phyloP scores from a whole-genome alignment of 2,797 vertebrate genomes.

The Manis pentadactyla region DNA sequence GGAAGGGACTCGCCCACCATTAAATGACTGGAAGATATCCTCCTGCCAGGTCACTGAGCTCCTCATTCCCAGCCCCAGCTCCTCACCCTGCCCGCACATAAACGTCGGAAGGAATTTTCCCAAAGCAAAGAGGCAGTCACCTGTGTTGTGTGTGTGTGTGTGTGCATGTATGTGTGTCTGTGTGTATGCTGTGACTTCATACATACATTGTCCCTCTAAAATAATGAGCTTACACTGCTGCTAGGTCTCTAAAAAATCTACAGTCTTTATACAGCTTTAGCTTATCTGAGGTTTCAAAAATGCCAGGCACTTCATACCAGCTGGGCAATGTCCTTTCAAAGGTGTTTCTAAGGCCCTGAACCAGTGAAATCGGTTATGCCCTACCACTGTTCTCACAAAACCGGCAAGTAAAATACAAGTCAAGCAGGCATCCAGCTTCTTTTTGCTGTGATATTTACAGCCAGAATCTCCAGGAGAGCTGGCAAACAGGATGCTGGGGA shows the following conservation, averaged over 20 bases:
- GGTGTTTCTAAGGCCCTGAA: not conserved
- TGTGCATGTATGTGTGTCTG: no score
- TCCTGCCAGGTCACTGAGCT: not conserved
- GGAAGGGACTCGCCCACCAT: not conserved
- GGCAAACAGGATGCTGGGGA: no score
- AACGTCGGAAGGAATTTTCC: not conserved
- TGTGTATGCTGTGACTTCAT: fast-evolving
- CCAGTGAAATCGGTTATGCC: not conserved
- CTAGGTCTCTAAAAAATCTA: not conserved
- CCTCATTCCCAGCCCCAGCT: fast-evolving
- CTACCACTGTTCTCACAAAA: not conserved
- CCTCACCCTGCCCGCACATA: fast-evolving
- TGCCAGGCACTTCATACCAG: not conserved
- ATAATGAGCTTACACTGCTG: not conserved
- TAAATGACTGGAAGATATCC: not conserved
- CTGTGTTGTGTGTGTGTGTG: not conserved
- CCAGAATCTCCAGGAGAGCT: not conserved
- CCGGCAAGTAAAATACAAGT: not conserved
- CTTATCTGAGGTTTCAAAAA: not conserved
- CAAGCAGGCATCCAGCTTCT: not conserved
- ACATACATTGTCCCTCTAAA: not conserved
- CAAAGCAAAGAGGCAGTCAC: not conserved
- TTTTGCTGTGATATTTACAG: not conserved
- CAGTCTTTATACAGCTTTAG: not conserved
- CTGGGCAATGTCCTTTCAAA: not conserved